Percentiles rank a stretch among this genome's conserved stretches.
Conservation (phyloP, 2,797 vertebrate species). For the Brachyrhaphis roseni region DNA sequence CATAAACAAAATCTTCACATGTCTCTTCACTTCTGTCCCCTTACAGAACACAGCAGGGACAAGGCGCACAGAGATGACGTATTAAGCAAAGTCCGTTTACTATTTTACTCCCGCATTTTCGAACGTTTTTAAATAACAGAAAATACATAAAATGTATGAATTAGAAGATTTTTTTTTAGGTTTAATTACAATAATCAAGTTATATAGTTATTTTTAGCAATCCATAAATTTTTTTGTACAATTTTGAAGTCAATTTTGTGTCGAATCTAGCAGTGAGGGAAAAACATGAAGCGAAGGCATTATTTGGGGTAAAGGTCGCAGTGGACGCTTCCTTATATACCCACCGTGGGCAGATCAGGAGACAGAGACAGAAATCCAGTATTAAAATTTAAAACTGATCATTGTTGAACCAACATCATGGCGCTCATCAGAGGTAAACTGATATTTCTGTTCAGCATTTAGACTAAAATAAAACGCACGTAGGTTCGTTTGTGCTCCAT, state of each 20-base stretch:
- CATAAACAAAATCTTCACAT: conserved; percentile 24
- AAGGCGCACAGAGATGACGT: conserved; percentile 57
- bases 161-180: fast-evolving
- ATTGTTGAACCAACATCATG: conserved; percentile 59
- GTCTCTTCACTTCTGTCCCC: conserved; percentile 7
- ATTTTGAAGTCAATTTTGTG: not conserved
- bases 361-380: not conserved
- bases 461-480: not conserved
- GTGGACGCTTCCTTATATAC: not conserved
- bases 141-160: not conserved
- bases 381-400: conserved; percentile 5
- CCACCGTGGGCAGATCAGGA: too few species aligned
- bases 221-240: fast-evolving
- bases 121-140: conserved; percentile 3
- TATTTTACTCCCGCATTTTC: conserved; percentile 47
- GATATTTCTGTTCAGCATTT: not conserved
- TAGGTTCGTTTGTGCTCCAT: not conserved
- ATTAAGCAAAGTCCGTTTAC: fast-evolving
- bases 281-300: not conserved
- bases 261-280: conserved; percentile 48
- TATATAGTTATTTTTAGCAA: fast-evolving
- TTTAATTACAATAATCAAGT: fast-evolving
- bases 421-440: conserved; percentile 81
- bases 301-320: conserved; percentile 74
- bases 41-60: not conserved